Conservation (phyloP, 2,797 vertebrate species). For the Dicrostonyx torquatus region DNA sequence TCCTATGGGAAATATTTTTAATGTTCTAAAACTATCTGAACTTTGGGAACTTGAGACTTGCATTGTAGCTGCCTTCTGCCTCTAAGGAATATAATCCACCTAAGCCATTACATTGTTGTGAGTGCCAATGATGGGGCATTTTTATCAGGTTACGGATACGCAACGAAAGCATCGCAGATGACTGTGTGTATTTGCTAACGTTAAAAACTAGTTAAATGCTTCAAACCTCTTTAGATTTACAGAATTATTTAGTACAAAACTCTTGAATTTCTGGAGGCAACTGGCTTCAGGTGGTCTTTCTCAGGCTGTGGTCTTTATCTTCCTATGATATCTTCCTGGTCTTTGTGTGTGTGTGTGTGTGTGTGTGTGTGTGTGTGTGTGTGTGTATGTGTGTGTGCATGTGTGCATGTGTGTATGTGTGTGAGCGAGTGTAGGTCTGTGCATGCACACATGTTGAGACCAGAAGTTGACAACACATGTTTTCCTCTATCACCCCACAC, state of each 20-base stretch:
- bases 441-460: not conserved
- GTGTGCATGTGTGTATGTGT: too few species aligned
- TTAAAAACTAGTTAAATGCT: constrained; percentile 58
- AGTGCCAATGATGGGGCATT: constrained; percentile 61
- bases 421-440: not conserved
- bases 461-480: not conserved
- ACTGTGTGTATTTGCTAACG: constrained; percentile 39
- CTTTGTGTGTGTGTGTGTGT: not conserved
- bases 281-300: not conserved
- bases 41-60: constrained; percentile 66
- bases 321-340: not conserved
- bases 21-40: constrained; percentile 69
- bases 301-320: constrained; percentile 19
- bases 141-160: constrained; percentile 58
- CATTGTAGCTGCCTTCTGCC: constrained; percentile 43
- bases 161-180: constrained; percentile 11
- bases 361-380: too few species aligned
- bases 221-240: constrained; percentile 59
- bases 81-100: constrained; percentile 65
- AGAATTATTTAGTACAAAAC: constrained; percentile 49
- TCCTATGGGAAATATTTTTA: constrained; percentile 63
- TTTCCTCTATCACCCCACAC: not conserved
- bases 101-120: constrained; percentile 68
- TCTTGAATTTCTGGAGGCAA: constrained; percentile 12
- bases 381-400: too few species aligned